Base-by-base conservation (phyloP, 1,140 invertebrate species). In the Pemphigus obesinymphae region DNA sequence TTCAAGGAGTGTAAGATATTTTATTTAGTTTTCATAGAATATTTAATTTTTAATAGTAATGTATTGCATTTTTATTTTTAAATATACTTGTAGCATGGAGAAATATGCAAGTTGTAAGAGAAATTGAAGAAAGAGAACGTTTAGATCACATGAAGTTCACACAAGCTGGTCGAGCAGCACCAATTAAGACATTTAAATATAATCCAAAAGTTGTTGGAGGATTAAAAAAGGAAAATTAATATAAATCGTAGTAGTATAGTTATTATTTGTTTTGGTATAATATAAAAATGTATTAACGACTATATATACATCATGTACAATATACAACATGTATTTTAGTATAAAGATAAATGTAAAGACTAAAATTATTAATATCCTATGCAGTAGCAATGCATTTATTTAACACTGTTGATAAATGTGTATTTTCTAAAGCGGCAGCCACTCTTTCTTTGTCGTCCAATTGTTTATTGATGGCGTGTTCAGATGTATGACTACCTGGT, bases 391-490 rank as follows among this genome's bases (percentile, higher is more conserved):
- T 90, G 88, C 97, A 99, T 85, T 97, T 94, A 88, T 99, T 99
- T 13, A 99, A 96, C 43, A 98, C 96, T 88, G 94, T 91, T 43
- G 87, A 97, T 92, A 82, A 90, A 89, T 88, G 99, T 98, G 66
- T 82, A 82, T 85, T 85, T 58, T 70, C 68, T 8, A 70, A 70
- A 45, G 68, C 68, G 17, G 68, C 68, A 45, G 68, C 68, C 6
- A 99, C 96, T 85, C 98, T 88, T 89, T 99, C 98, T 87, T 99
- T 99, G 86, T 99, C 98, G 0, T 95, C 95, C 26, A 99, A 88
- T 86, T 99, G 98, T 86, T 99, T 99, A 87, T 99, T 99, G 1
- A 99, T 94, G 37, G 96, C 94, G 82, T 90, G 87, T 86, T 99
- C 97, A 0, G 96, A 95, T 48, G 91, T 91, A 87, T 99, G 98